A percentile compares a stretch with the other conserved stretches of the same genome.
phyloP scores from a whole-genome alignment of 1,140 invertebrate genomes.

The Leptinotarsa defecta region DNA sequence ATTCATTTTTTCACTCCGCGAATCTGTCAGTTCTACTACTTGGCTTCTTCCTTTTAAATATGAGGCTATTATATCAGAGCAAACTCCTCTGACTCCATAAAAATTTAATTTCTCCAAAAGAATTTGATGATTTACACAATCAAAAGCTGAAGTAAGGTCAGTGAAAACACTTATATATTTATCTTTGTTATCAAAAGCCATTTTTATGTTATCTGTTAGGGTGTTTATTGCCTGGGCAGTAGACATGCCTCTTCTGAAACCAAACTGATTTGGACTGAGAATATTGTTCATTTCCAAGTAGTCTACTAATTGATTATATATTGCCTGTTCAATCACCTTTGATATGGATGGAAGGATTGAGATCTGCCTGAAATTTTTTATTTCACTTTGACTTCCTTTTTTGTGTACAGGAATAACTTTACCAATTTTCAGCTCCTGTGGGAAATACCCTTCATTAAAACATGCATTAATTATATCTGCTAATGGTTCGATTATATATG shows the following conservation, averaged over 20 bases:
- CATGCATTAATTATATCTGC: neutral
- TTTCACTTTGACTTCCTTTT: neutral
- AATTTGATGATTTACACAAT: constrained; percentile 1
- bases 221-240: neutral
- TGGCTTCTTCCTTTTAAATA: neutral
- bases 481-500: neutral
- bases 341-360: neutral
- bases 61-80: neutral
- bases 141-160: neutral
- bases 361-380: constrained; percentile 4
- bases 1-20: neutral
- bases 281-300: constrained; percentile 6
- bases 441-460: neutral
- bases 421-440: neutral
- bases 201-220: neutral
- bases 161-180: neutral
- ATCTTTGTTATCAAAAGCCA: neutral
- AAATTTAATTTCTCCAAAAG: neutral
- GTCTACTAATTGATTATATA: neutral
- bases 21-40: neutral
- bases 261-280: constrained; percentile 1
- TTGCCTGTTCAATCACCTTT: neutral
- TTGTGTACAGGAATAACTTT: neutral
- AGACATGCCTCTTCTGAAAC: neutral
- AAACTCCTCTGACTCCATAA: neutral